These are phyloP conservation scores for Melikaiella ostensackeni DNA, from an alignment of 2,888 invertebrate genomes.

Conservation along the genomic window DNA sequence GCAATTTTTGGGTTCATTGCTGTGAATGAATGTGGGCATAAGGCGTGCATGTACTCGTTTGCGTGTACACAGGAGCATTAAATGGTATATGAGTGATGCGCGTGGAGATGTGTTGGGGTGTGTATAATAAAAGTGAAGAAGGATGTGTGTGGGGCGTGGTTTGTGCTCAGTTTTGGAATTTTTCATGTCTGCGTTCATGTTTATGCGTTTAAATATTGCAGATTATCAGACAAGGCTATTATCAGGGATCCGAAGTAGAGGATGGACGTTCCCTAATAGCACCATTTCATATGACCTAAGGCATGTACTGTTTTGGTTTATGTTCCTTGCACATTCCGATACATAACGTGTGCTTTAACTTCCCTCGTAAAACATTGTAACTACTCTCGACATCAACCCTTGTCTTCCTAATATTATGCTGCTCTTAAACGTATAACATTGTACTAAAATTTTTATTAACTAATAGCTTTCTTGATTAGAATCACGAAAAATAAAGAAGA, in stretches of 20 bases:
- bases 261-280: conserved; percentile 60
- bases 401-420: not conserved
- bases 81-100: too few relatives aligned
- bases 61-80: too few relatives aligned
- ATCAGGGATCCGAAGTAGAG: conserved; percentile 46
- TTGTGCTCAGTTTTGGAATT: too few relatives aligned
- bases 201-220: conserved; percentile 13
- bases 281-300: conserved; percentile 65
- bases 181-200: not conserved
- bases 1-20: too few relatives aligned
- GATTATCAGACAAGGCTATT: conserved; percentile 11
- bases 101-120: too few relatives aligned
- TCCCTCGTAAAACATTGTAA: not conserved
- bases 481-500: too few relatives aligned
- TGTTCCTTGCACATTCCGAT: conserved; percentile 57
- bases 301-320: conserved; percentile 72
- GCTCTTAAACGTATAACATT: not conserved
- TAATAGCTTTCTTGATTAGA: not conserved
- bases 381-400: not conserved
- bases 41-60: too few relatives aligned
- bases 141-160: too few relatives aligned
- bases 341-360: conserved; percentile 32
- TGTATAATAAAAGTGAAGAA: too few relatives aligned
- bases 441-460: not conserved
- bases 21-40: too few relatives aligned